A percentile compares a stretch with the other conserved stretches of the same genome.
phyloP scores from a whole-genome alignment of 2,888 invertebrate genomes.

The Eupithecia pulchellata region DNA sequence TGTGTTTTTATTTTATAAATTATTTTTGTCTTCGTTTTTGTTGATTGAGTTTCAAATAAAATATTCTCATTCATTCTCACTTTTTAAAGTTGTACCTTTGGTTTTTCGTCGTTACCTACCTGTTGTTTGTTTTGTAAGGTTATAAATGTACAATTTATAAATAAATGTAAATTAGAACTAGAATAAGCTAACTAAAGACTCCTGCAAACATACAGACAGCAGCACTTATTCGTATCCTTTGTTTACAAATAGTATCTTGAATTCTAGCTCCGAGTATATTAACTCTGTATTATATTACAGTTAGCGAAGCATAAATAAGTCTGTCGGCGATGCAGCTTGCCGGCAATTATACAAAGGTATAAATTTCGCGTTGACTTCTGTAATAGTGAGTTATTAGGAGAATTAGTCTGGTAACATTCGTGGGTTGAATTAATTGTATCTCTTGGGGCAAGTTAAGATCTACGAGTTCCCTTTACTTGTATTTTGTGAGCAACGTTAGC shows the following conservation, averaged over 20 bases:
- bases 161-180: too few relatives aligned
- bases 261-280: slow-evolving; percentile 23
- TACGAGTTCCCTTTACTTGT: background rate
- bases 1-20: too few relatives aligned
- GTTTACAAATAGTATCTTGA: background rate
- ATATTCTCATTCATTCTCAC: too few relatives aligned
- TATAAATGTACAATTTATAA: too few relatives aligned
- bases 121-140: too few relatives aligned
- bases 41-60: too few relatives aligned
- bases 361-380: slow-evolving; percentile 41
- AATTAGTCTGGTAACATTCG: slow-evolving; percentile 30
- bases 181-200: too few relatives aligned
- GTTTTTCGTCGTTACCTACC: too few relatives aligned
- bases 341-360: slow-evolving; percentile 44
- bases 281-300: slow-evolving; percentile 48
- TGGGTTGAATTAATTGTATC: slow-evolving; percentile 23
- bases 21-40: too few relatives aligned
- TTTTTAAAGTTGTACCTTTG: too few relatives aligned
- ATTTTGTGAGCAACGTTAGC: background rate
- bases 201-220: too few relatives aligned
- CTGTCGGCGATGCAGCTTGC: slow-evolving; percentile 40
- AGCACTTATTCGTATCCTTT: background rate
- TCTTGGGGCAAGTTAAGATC: slow-evolving; percentile 8
- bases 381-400: slow-evolving; percentile 40
- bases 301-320: slow-evolving; percentile 39